phyloP scores from a whole-genome alignment of 2,113 vertebrate species.

The Pogonocichla stellata region DNA sequence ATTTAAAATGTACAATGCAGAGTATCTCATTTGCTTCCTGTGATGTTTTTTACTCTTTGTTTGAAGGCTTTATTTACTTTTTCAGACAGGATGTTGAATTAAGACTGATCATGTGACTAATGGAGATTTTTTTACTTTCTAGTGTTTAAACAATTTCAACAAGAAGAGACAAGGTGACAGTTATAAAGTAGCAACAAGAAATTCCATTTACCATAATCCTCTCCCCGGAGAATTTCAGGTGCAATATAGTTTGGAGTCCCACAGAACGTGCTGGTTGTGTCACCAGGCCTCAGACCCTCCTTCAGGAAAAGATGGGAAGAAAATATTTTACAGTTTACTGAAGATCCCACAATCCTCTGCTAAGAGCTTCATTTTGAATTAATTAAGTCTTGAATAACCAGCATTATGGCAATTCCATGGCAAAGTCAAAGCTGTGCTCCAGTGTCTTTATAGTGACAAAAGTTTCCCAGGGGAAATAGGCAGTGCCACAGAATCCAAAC shows the following conservation, averaged over 20 bases:
- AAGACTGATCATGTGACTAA: not conserved
- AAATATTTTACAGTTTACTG: not conserved
- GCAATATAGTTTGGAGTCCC: conserved; percentile 99
- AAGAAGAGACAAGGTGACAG: not conserved
- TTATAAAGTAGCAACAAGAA: not conserved
- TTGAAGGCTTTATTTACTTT: not conserved
- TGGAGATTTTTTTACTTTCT: not conserved
- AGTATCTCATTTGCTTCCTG: not conserved
- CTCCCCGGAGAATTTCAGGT: conserved; percentile 96
- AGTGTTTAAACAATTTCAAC: not conserved
- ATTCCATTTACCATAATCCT: conserved; percentile 90
- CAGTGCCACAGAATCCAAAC: not conserved
- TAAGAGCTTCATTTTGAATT: not conserved
- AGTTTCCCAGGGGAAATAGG: not conserved
- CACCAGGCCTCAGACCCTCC: conserved; percentile 97
- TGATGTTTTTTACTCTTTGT: not conserved
- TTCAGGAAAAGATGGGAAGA: conserved; percentile 57
- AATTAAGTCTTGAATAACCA: not conserved
- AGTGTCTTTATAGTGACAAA: not conserved
- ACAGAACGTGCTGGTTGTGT: conserved; percentile 98
- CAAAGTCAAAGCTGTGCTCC: not conserved
- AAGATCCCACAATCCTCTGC: not conserved
- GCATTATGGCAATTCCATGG: not conserved
- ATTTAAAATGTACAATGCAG: not conserved
- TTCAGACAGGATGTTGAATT: not conserved